Evolutionary conservation across 2,113 vertebrate species (phyloP).

Genomic region (Pedionomus torquatus): DNA sequence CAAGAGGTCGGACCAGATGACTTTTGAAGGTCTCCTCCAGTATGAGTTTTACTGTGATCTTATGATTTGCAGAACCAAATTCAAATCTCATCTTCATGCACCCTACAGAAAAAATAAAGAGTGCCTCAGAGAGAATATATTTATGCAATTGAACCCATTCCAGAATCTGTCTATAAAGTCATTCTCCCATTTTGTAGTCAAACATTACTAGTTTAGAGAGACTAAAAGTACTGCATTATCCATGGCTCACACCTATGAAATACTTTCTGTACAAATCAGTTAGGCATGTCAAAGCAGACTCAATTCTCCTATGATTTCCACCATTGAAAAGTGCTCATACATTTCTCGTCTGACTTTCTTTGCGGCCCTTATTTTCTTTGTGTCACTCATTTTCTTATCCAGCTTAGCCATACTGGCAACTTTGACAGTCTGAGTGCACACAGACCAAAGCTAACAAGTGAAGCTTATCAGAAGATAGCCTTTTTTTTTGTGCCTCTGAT

Average conservation of each 20-base stretch:
- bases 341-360: neutral
- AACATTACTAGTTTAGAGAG: neutral
- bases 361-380: neutral
- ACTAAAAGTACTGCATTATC: neutral
- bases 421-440: neutral
- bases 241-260: neutral
- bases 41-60: neutral
- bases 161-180: neutral
- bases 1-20: neutral
- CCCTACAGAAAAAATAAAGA: neutral
- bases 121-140: neutral
- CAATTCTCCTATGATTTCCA: neutral
- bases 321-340: neutral
- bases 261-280: neutral
- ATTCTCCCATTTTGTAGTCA: neutral
- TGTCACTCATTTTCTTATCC: slow-evolving; percentile 44
- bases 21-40: neutral
- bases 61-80: neutral
- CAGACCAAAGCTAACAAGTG: slow-evolving; percentile 31
- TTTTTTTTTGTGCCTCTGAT: neutral
- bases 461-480: slow-evolving; percentile 34
- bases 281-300: neutral
- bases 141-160: neutral
- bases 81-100: neutral
- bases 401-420: neutral